Base-by-base conservation (phyloP, 2,113 vertebrate species). In the Hippocampus mohnikei region DNA sequence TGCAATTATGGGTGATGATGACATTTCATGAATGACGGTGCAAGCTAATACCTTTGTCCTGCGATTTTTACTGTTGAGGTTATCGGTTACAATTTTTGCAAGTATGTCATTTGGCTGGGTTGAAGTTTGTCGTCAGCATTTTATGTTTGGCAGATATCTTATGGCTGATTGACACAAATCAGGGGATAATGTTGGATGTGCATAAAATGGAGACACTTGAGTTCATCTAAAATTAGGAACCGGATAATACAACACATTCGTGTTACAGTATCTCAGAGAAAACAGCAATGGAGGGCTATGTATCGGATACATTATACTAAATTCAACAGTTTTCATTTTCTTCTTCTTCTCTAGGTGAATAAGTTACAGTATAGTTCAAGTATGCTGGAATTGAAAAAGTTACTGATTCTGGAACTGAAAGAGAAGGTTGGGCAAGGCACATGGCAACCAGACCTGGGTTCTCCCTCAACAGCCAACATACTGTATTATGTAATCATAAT, bases 21-120 rank as follows among this genome's bases (percentile, higher is more conserved):
- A 62, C 40, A 64, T 81, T 80, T 82, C 72, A 83, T 81, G 73
- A 87, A 84, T 87, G 74, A 75, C 52, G 15, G 27, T 40, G 58
- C n/a, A 60, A 70, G 37, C 53, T 66, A 46, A 71, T 79, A 69
- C 63, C 75, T 70, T 41, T 44, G 50, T 65, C 72, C 59, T 68
- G 21, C 27, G 13, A 41, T 33, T 33, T 56, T 76, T 72, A 63
- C 56, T 66, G 18, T 70, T 37, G 42, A 21, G 20, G 62, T 67
- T 76, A 65, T 65, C 66, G 25, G 41, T 78, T 20, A 65, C 46
- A 55, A 53, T 67, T 76, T 18, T 63, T 41, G 37, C 18, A 5
- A 0, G 10, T 56, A 56, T 56, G 53, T 18, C 4, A 11, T 13
- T 58, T 58, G 25, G 10, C 23, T 5, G n/a, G 11, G 10, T 25